A percentile compares a stretch with the other conserved stretches of the same genome.
These are phyloP conservation scores for Drosophila pruinosa DNA, from an alignment of 1,140 invertebrate species.

Conservation along the genomic window DNA sequence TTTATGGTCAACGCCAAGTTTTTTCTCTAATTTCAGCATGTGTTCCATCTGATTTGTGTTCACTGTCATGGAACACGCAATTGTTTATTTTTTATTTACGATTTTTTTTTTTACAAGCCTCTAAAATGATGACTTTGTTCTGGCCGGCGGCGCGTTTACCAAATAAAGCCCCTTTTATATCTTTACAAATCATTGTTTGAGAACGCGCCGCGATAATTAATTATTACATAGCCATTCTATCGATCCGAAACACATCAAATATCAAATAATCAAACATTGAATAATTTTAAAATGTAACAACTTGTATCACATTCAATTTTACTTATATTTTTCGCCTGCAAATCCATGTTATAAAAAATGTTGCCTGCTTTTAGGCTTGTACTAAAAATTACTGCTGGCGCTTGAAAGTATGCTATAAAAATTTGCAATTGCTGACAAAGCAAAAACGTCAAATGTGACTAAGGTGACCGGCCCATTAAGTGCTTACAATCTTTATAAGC, in stretches of 20 bases:
- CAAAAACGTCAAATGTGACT: not conserved
- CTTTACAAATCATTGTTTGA: no score
- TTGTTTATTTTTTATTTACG: slow-evolving; percentile 32
- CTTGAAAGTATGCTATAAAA: slow-evolving; percentile 31
- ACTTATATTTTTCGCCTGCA: not conserved
- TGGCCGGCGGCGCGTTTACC: not conserved
- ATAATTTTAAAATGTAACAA: no score
- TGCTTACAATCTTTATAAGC: not conserved
- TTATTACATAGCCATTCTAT: not conserved
- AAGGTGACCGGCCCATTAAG: not conserved
- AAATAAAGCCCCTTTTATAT: not conserved
- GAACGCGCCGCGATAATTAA: slow-evolving; percentile 1
- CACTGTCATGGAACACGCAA: slow-evolving; percentile 38
- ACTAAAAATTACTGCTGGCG: accelerated
- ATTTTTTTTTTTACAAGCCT: not conserved
- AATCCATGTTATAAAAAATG: not conserved
- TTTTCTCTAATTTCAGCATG: slow-evolving; percentile 3
- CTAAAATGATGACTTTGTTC: slow-evolving; percentile 11
- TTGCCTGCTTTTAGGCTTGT: slow-evolving; percentile 32
- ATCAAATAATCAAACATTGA: no score
- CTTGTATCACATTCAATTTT: no score
- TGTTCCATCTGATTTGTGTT: slow-evolving; percentile 35
- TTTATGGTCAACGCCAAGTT: slow-evolving; percentile 48
- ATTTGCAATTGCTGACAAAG: not conserved
- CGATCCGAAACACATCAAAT: not conserved